Evolutionary conservation across 2,797 vertebrate genomes (phyloP), one percentile per base, ranked within the genome.

Genomic region (Paguma larvata): DNA sequence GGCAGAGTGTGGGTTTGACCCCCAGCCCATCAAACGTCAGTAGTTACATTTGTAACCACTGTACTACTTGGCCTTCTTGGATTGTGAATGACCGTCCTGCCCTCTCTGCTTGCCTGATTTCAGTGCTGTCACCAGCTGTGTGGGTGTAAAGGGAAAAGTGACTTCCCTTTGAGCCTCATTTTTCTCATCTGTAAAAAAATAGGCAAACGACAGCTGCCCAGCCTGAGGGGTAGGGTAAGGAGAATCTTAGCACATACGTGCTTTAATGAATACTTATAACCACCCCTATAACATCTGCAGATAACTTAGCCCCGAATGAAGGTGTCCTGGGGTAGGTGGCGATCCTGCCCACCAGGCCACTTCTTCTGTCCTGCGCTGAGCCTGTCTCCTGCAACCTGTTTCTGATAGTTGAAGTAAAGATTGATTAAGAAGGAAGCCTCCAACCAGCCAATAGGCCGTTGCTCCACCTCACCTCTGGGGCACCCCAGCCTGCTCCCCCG

Each of bases 151-250:
- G 38, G 92, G 75, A 78, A 77, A 97, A 85, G 85, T 56, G 59
- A 95, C 72, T 92, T 83, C 30, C 75, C 84, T 94, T 85, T 62
- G 63, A 91, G 38, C 44, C 73, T 97, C 73, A 46, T 92, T 94
- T 93, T 85, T 92, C 59, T 89, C 63, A 75, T 79, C 63, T 80
- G 51, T 91, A 65, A 96, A 95, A 89, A 93, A 46, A 53, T 53
- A 65, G 79, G 59, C 84, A 67, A 94, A 78, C 46, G 62, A 38
- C 32, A 59, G n/a, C 67, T 65, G 63, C 62, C 79, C 6, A 44
- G n/a, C 44, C 19, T 6, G 51, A 94, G 62, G 38, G 46, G n/a
- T 51, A 38, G 4, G 3, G 15, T 62, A 70, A 75, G 56, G 48
- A 89, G 86, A 79, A 62, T 83, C 92, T 91, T 91, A 88, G 51